These are phyloP conservation scores for Melanophora roralis DNA, from an alignment of 2,888 invertebrate genomes.

Conservation along the genomic window DNA sequence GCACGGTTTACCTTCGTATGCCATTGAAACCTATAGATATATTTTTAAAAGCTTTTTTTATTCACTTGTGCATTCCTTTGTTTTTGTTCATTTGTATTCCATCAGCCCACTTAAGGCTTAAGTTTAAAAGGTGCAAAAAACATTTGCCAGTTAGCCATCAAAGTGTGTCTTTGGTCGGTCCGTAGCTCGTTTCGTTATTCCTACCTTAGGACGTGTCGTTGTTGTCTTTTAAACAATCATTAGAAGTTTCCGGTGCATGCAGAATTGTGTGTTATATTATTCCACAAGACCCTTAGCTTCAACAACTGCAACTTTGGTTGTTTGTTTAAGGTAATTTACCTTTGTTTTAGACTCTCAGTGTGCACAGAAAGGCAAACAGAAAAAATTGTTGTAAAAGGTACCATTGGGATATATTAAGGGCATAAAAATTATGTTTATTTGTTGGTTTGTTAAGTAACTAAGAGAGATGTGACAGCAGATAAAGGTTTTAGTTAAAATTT, in stretches of 20 bases:
- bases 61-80: neutral
- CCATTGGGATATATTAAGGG: no score
- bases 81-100: slow-evolving; percentile 9
- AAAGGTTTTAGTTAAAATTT: no score
- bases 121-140: slow-evolving; percentile 26
- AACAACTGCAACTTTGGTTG: slow-evolving; percentile 14
- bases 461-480: no score
- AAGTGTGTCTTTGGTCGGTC: neutral
- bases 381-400: no score
- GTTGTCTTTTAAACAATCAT: slow-evolving; percentile 41
- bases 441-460: no score
- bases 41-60: neutral
- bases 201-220: slow-evolving; percentile 11
- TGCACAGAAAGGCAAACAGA: neutral
- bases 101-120: neutral
- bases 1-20: neutral
- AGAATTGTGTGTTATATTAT: neutral
- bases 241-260: slow-evolving; percentile 56
- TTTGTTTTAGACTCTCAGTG: slow-evolving; percentile 28
- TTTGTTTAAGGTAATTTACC: slow-evolving; percentile 47
- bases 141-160: slow-evolving; percentile 23
- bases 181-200: neutral
- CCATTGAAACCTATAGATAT: neutral
- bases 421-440: no score
- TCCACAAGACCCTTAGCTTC: slow-evolving; percentile 26